Conservation (phyloP, 2,113 vertebrate species). For the Rynchops niger region DNA sequence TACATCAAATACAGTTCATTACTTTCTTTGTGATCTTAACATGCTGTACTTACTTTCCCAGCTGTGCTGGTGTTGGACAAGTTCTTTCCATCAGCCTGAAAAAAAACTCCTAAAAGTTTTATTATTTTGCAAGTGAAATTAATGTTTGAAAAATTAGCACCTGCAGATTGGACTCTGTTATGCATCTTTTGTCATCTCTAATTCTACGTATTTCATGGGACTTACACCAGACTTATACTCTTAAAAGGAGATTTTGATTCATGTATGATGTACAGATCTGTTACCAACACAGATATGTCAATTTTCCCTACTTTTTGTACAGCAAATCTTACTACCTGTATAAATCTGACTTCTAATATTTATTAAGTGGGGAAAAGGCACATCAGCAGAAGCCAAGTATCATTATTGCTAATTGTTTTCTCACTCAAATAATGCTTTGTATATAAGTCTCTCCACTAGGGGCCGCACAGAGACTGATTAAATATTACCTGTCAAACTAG, state of each 20-base stretch:
- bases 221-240: neutral
- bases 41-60: neutral
- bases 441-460: neutral
- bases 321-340: neutral
- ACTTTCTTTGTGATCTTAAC: neutral
- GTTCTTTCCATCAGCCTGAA: neutral
- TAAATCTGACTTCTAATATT: neutral
- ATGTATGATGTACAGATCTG: neutral
- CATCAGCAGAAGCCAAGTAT: neutral
- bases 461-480: neutral
- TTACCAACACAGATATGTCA: neutral
- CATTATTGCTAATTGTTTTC: neutral
- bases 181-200: neutral
- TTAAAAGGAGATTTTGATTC: neutral
- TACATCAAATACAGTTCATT: neutral
- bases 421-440: neutral
- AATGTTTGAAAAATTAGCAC: neutral
- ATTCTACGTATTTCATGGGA: neutral
- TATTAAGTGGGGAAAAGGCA: neutral
- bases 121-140: neutral
- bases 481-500: neutral
- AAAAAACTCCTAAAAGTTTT: neutral
- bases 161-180: neutral
- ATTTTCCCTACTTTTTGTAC: neutral
- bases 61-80: neutral